phyloP scores from a whole-genome alignment of 2,797 vertebrate genomes.

The Buceros bicornis region DNA sequence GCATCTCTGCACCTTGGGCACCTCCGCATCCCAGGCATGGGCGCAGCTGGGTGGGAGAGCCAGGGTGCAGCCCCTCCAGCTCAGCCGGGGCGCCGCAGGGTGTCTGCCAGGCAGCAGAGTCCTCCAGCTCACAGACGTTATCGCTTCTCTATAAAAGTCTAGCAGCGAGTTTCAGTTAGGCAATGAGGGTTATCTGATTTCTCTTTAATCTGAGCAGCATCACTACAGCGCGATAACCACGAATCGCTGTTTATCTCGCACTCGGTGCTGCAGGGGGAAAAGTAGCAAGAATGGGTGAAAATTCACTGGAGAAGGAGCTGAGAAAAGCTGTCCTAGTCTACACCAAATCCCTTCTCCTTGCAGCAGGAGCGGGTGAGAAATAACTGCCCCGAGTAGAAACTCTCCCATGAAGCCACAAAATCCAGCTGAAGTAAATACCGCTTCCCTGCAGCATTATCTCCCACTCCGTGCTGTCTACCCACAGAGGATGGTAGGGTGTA shows the following conservation, averaged over 20 bases:
- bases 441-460: slow-evolving; percentile 65
- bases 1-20: neutral
- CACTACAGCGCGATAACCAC: neutral
- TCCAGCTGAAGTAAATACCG: slow-evolving; percentile 51
- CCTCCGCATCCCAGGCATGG: neutral
- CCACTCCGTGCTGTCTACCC: slow-evolving; percentile 53
- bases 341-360: neutral
- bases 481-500: slow-evolving; percentile 62
- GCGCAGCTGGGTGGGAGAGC: neutral
- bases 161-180: slow-evolving; percentile 55
- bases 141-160: neutral
- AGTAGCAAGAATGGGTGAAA: neutral
- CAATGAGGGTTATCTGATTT: slow-evolving; percentile 58
- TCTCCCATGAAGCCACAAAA: slow-evolving; percentile 46
- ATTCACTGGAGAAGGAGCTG: neutral
- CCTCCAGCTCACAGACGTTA: slow-evolving; percentile 17
- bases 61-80: neutral
- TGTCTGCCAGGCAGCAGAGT: slow-evolving; percentile 12
- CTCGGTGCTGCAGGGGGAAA: neutral
- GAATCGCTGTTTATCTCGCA: neutral
- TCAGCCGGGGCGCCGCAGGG: neutral
- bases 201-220: slow-evolving; percentile 51
- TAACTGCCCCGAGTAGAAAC: neutral
- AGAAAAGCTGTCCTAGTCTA: neutral
- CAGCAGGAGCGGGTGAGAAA: slow-evolving; percentile 4